Evolutionary conservation across 2,113 vertebrate species (phyloP), one percentile per base, ranked within the genome.

Genomic region (Salvelinus sp.): DNA sequence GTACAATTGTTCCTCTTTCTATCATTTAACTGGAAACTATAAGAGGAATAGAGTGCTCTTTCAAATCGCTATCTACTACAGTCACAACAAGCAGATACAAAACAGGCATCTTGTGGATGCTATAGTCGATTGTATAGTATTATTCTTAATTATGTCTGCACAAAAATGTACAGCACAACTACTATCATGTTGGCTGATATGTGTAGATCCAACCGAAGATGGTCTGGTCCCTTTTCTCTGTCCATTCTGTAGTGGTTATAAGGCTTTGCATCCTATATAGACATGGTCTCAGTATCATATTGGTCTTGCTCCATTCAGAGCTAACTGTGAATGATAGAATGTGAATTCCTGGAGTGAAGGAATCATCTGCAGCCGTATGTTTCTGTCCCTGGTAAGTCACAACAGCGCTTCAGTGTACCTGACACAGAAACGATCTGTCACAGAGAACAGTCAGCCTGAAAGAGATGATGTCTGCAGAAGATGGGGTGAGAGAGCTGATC

Each of bases 1-100:
- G 65, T 69, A 69, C 25, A 73, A 13, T 28, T 57, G 58, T 74
- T 62, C 25, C 65, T 7, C 9, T 63, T 23, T 62, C 50, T 74
- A 33, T 80, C 7, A 10, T 38, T 4, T 18, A 28, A 28, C 16
- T 69, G n/a, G 18, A 62, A 62, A 22, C 58, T 23, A 12, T 22
- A 54, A 5, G 13, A 54, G 4, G 50, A 14, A 54, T 4, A 69
- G 25, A 33, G 30, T 33, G 18, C 70, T 33, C 38, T 30, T 76
- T 62, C 13, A 73, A 12, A 4, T 20, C 9, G 58, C 9, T 22
- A 9, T 65, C n/a, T 62, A 13, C 7, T 1, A n/a, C 22, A 73
- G 58, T 62, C 58, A 62, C 20, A 10, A 16, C 58, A 62, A 6
- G 18, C 58, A n/a, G 2, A 23, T 44, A 44, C 7, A 44, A 6